A percentile compares a stretch with the other conserved stretches of the same genome.
These are phyloP conservation scores for Drosophila oshimai DNA, from an alignment of 1,140 invertebrate genomes.

Conservation along the genomic window DNA sequence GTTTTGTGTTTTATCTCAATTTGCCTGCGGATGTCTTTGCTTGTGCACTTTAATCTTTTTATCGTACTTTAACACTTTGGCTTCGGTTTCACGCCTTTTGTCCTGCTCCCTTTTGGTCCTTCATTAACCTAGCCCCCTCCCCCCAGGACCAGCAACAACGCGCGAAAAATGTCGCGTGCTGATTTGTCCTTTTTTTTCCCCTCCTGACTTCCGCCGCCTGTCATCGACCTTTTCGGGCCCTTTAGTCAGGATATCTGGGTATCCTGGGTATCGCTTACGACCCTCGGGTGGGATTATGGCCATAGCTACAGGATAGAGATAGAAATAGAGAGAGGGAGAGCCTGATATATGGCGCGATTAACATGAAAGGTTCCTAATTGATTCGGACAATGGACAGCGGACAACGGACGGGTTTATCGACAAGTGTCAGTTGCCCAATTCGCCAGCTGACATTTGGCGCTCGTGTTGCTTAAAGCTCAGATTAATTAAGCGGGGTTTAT, in stretches of 20 bases:
- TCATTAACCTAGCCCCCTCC: constrained; percentile 50
- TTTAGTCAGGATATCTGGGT: constrained; percentile 32
- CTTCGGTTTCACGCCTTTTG: constrained; percentile 62
- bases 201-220: constrained; percentile 29
- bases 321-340: not conserved
- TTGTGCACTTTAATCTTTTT: constrained; percentile 77
- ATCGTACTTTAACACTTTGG: constrained; percentile 75
- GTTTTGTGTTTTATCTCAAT: constrained; percentile 39
- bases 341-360: constrained; percentile 77
- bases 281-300: constrained; percentile 10
- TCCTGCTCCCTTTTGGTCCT: constrained; percentile 29
- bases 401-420: constrained; percentile 27
- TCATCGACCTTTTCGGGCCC: constrained; percentile 61
- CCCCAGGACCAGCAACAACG: constrained; percentile 12
- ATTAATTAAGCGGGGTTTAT: constrained; percentile 70
- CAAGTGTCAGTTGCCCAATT: constrained; percentile 45
- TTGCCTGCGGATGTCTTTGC: constrained; percentile 26
- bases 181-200: constrained; percentile 50
- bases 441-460: constrained; percentile 44
- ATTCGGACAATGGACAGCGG: constrained; percentile 17
- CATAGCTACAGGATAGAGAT: not conserved
- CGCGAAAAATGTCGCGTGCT: constrained; percentile 73
- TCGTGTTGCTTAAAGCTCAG: constrained; percentile 58
- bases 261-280: constrained; percentile 47
- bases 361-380: constrained; percentile 74